Evolutionary conservation across 2,888 invertebrate species (phyloP).

Genomic region (Cephus sareptanus): DNA sequence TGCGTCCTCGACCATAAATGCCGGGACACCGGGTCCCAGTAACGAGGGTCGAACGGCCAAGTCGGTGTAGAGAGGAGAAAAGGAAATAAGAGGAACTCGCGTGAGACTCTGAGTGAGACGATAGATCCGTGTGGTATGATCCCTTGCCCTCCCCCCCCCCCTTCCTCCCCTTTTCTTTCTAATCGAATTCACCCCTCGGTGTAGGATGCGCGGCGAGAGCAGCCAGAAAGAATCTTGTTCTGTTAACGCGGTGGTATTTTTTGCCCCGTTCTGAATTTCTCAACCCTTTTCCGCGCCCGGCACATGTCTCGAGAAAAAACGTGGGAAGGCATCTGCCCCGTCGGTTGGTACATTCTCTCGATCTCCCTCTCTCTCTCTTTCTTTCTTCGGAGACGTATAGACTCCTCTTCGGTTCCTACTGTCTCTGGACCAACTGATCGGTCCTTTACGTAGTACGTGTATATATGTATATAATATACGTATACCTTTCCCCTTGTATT

Average conservation of each 20-base stretch:
- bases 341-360: slow-evolving; percentile 1
- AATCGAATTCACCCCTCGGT: slow-evolving; percentile 62
- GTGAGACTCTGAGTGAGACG: neutral
- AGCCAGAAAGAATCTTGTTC: slow-evolving; percentile 39
- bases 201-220: neutral
- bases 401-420: neutral
- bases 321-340: slow-evolving; percentile 59
- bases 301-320: slow-evolving; percentile 61
- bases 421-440: neutral
- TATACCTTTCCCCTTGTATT: slow-evolving; percentile 14
- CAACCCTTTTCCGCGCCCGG: slow-evolving; percentile 58
- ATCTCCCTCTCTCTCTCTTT: slow-evolving; percentile 16
- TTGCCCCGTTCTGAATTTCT: slow-evolving; percentile 37
- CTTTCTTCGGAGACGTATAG: slow-evolving; percentile 25
- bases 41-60: slow-evolving; percentile 4
- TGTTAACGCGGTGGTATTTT: slow-evolving; percentile 44
- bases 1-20: slow-evolving; percentile 26
- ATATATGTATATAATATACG: too few species aligned
- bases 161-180: slow-evolving; percentile 26
- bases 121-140: neutral
- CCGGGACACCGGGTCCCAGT: neutral
- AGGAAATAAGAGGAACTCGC: slow-evolving; percentile 19
- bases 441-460: neutral
- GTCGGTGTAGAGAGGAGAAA: slow-evolving; percentile 1
- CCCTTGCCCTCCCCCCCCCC: too few species aligned